Percentiles rank a stretch among this genome's conserved stretches.
Conservation (phyloP, 1,140 invertebrate species). For the Tyrophagus putrescentiae region DNA sequence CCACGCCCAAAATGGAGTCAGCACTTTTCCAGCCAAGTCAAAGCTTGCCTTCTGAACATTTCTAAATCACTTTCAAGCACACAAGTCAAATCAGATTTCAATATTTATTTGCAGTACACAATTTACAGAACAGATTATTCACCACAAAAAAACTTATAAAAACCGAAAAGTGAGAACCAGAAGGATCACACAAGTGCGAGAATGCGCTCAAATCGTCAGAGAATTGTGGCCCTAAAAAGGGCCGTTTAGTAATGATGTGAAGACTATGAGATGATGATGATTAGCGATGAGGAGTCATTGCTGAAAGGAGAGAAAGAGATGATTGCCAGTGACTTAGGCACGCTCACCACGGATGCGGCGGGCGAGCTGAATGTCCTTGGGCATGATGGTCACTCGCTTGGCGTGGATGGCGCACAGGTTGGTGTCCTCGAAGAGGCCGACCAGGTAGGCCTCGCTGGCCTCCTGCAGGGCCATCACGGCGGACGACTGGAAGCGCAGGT, state of each 20-base stretch:
- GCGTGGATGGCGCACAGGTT: conserved; percentile 35
- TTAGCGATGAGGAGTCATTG: not conserved
- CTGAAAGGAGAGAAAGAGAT: not conserved
- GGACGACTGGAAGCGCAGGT: conserved; percentile 61
- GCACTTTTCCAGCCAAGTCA: too few relatives aligned
- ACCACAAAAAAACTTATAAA: not conserved
- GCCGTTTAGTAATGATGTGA: conserved; percentile 23
- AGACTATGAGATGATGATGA: too few relatives aligned
- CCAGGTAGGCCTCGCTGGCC: conserved; percentile 31
- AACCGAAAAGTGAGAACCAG: not conserved
- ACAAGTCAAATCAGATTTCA: too few relatives aligned
- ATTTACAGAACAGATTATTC: too few relatives aligned
- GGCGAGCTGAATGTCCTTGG: conserved; percentile 31
- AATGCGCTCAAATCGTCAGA: not conserved
- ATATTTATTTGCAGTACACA: too few relatives aligned
- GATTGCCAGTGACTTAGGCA: conserved; percentile 25
- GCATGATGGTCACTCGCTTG: conserved; percentile 33
- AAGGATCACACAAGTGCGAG: not conserved
- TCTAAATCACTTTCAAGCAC: too few relatives aligned
- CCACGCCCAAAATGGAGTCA: too few relatives aligned
- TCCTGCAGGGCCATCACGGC: conserved; percentile 49
- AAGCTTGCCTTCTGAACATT: too few relatives aligned
- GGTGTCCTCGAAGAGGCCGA: conserved; percentile 32
- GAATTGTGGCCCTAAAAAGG: conserved; percentile 23
- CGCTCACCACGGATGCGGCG: conserved; percentile 27